Conservation (phyloP, 2,113 vertebrate genomes). For the Ictalurus furcatus region DNA sequence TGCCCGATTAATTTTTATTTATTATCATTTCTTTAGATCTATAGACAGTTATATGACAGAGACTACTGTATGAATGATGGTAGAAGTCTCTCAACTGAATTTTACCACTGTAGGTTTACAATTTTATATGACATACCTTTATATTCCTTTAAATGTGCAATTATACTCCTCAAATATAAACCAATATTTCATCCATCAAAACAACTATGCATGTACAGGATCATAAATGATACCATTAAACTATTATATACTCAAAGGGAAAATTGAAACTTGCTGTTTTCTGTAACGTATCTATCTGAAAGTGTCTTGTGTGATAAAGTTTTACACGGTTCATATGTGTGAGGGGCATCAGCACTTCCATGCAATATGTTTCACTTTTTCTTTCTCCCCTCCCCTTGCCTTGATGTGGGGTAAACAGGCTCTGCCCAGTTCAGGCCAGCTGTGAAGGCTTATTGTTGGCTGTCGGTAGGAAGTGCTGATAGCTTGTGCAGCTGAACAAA, state of each 20-base stretch:
- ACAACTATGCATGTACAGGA: background rate
- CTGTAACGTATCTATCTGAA: background rate
- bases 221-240: background rate
- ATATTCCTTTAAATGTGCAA: background rate
- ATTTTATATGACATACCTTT: background rate
- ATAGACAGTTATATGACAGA: background rate
- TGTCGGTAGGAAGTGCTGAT: slow-evolving; percentile 84
- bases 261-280: background rate
- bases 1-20: background rate
- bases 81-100: background rate
- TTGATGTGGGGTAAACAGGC: slow-evolving; percentile 84
- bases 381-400: slow-evolving; percentile 52
- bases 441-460: slow-evolving; percentile 84
- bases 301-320: slow-evolving; percentile 30
- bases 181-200: background rate
- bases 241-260: background rate
- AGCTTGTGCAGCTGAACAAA: slow-evolving; percentile 87
- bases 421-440: slow-evolving; percentile 78
- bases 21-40: background rate
- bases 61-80: background rate
- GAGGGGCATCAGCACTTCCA: slow-evolving; percentile 60
- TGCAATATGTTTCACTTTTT: slow-evolving; percentile 79
- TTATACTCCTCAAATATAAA: background rate
- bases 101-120: background rate
- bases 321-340: slow-evolving; percentile 44